Evolutionary conservation across 2,113 vertebrate species (phyloP), one percentile per base, ranked within the genome.

Genomic region (Crotophaga sulcirostris): DNA sequence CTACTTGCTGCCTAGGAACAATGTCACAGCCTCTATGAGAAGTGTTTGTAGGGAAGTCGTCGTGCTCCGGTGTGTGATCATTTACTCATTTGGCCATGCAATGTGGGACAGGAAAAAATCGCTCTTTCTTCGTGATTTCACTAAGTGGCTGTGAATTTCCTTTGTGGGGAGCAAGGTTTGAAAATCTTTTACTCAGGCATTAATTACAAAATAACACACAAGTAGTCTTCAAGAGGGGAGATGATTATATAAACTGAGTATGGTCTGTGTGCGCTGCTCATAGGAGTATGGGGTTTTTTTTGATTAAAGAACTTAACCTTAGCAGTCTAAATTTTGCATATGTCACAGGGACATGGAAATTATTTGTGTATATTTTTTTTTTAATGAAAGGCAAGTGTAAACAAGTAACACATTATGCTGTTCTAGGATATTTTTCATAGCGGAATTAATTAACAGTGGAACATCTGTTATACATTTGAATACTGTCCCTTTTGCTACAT

Each of bases 391-490:
- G 38, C 69, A 91, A 44, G 40, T 6, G 16, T 87, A 58, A 52
- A 33, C 49, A 92, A 91, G 14, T 62, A 60, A 55, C 16, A 21
- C 31, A 24, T 92, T 63, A 63, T 82, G 66, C 52, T 80, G 25
- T 93, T 93, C 13, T 47, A 63, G 80, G 49, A 31, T n/a, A 49
- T 78, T 75, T 85, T 89, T 91, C 62, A 44, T 36, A 67, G 38
- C 45, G 58, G 56, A 15, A 49, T 84, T 91, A 90, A 90, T 83
- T 96, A 97, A 58, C 13, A 21, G 69, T 55, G 45, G 83, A 90
- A 89, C 66, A 89, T 66, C 91, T 96, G 74, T 52, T 93, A 15
- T 58, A 79, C 75, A 76, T 83, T 64, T 87, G 52, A 69, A 73
- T 62, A 29, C 8, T 51, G 1, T 74, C 49, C 64, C 58, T 86